Evolutionary conservation across 2,888 invertebrate genomes (phyloP).

Genomic region (Drosophila melanosoma): DNA sequence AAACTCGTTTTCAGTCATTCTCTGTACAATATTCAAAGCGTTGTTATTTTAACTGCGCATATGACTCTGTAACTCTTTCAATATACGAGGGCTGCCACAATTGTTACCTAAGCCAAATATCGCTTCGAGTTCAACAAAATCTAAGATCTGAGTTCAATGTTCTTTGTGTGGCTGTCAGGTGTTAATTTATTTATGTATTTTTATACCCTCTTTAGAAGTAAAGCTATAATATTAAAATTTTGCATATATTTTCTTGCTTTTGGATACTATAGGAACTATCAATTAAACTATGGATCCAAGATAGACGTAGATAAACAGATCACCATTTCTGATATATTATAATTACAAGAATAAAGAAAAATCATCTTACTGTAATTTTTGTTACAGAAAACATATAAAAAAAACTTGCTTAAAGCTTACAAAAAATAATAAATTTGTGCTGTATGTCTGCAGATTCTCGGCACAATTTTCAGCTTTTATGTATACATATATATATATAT

Average conservation of each 20-base stretch:
- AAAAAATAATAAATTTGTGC: background rate
- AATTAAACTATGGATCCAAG: background rate
- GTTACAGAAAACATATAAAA: background rate
- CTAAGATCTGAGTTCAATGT: background rate
- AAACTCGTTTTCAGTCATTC: constrained; percentile 68
- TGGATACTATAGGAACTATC: background rate
- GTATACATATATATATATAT: too few relatives aligned
- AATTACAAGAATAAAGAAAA: background rate
- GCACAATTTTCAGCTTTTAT: background rate
- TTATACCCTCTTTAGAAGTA: background rate
- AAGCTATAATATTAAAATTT: background rate
- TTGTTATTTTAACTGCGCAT: constrained; percentile 65
- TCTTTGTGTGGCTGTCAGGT: background rate
- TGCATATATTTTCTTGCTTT: background rate
- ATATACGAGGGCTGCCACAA: constrained; percentile 41
- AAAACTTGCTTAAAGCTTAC: background rate
- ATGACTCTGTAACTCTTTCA: constrained; percentile 47
- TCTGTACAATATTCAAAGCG: constrained; percentile 54
- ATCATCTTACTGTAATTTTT: background rate
- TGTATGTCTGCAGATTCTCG: background rate
- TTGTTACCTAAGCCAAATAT: background rate
- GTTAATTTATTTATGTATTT: background rate
- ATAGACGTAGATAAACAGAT: background rate
- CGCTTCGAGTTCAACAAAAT: background rate
- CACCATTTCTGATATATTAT: background rate